Evolutionary conservation across 2,113 vertebrate genomes (phyloP).

Genomic region (Diglossa brunneiventris): DNA sequence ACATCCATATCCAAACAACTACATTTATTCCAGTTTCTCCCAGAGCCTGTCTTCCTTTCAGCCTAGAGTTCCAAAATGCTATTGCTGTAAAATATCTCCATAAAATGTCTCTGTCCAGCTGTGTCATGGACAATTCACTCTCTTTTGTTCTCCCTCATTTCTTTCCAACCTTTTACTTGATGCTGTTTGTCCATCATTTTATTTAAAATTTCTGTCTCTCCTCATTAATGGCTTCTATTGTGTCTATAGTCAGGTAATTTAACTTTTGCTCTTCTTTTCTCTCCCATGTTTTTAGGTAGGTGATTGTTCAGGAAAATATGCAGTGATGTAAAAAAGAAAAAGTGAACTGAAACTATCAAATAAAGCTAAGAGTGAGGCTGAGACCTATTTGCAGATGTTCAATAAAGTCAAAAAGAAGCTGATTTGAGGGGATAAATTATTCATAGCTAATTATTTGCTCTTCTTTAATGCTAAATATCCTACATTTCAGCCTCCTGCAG

Average conservation of each 20-base stretch:
- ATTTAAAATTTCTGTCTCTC: not conserved
- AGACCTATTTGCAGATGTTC: conserved; percentile 57
- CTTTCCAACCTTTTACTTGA: not conserved
- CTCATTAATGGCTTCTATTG: not conserved
- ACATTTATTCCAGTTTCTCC: not conserved
- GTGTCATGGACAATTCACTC: not conserved
- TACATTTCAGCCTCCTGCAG: conserved; percentile 61
- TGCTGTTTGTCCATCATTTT: not conserved
- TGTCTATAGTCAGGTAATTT: not conserved
- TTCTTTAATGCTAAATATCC: conserved; percentile 64
- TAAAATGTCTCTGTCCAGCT: not conserved
- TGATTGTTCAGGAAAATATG: not conserved
- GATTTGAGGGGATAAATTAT: conserved; percentile 67
- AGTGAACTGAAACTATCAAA: not conserved
- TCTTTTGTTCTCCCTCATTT: not conserved
- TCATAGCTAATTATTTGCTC: conserved; percentile 66
- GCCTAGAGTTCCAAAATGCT: not conserved
- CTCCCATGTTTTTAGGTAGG: not conserved
- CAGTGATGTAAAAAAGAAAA: not conserved
- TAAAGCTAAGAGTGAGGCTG: conserved; percentile 1
- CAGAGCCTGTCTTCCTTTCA: not conserved
- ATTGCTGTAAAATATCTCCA: not conserved
- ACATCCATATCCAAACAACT: conserved; percentile 1
- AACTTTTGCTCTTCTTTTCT: not conserved
- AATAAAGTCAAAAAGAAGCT: conserved; percentile 57